These are phyloP conservation scores for Sprattus sprattus DNA, from an alignment of 2,113 vertebrate genomes.

Conservation along the genomic window DNA sequence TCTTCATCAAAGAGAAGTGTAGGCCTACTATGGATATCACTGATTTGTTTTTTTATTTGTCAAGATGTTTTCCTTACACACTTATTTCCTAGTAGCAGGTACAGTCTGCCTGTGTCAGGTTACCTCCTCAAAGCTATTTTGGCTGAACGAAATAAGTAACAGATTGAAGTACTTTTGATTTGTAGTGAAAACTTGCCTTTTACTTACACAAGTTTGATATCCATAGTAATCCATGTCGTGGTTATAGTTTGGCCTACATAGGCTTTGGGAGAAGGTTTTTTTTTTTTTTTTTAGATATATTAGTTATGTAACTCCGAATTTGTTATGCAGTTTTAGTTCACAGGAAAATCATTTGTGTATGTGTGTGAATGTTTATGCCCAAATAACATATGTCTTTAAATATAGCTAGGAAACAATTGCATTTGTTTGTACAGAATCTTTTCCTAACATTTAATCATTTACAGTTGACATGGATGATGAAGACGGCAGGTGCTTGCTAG, in stretches of 20 bases:
- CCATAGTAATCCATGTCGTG: too few relatives aligned
- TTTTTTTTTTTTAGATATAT: too few relatives aligned
- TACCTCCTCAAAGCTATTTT: not conserved
- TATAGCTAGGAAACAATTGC: not conserved
- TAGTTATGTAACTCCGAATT: too few relatives aligned
- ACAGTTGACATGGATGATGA: conserved; percentile 99
- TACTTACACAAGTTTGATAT: not conserved
- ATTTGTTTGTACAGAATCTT: not conserved
- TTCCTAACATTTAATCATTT: conserved; percentile 19
- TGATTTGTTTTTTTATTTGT: not conserved
- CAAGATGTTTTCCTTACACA: too few relatives aligned
- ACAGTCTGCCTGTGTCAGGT: too few relatives aligned
- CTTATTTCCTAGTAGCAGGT: too few relatives aligned
- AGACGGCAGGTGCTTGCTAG: conserved; percentile 98
- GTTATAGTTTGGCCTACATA: too few relatives aligned
- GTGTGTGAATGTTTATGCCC: too few relatives aligned
- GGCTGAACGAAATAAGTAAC: not conserved
- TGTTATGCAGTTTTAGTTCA: not conserved
- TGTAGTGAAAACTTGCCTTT: not conserved
- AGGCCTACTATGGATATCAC: not conserved
- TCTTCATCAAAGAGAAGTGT: not conserved
- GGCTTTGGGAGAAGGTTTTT: too few relatives aligned
- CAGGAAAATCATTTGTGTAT: not conserved
- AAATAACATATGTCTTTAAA: not conserved
- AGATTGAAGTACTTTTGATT: not conserved